A percentile compares a stretch with the other conserved stretches of the same genome.
Evolutionary conservation across 2,888 invertebrate species (phyloP).

Genomic region (Aphelenchoides bicaudatus): DNA sequence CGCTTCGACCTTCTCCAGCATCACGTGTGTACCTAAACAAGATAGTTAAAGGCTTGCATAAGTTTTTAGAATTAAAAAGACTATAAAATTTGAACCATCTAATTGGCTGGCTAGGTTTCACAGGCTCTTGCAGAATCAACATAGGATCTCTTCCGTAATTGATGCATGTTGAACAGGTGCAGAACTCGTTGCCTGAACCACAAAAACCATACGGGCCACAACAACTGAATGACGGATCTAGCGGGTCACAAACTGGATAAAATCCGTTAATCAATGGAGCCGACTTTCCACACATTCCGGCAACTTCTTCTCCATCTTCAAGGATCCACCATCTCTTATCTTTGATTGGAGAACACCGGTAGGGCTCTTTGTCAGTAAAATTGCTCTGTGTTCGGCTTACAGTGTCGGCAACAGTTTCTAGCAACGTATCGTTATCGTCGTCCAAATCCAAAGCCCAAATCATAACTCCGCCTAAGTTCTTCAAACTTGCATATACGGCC

Average conservation of each 20-base stretch:
- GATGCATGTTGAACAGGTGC: slow-evolving; percentile 56
- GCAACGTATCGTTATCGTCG: slow-evolving; percentile 49
- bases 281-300: slow-evolving; percentile 57
- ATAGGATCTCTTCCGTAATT: slow-evolving; percentile 51
- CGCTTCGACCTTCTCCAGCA: slow-evolving; percentile 50
- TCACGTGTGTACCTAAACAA: slow-evolving; percentile 46
- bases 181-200: slow-evolving; percentile 57
- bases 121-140: slow-evolving; percentile 49
- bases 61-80: too few species aligned
- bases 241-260: slow-evolving; percentile 60
- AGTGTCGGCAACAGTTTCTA: slow-evolving; percentile 33
- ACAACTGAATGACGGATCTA: slow-evolving; percentile 59
- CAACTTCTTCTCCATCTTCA: slow-evolving; percentile 52
- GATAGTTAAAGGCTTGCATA: too few species aligned
- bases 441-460: slow-evolving; percentile 59
- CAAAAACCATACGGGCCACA: slow-evolving; percentile 59
- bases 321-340: slow-evolving; percentile 60
- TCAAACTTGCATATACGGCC: slow-evolving; percentile 43
- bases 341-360: slow-evolving; percentile 51
- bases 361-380: slow-evolving; percentile 27
- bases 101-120: slow-evolving; percentile 41
- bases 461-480: slow-evolving; percentile 57
- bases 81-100: too few species aligned
- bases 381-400: slow-evolving; percentile 14
- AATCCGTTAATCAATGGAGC: slow-evolving; percentile 58